Percentiles rank a stretch among this genome's conserved stretches.
Conservation (phyloP, 2,888 invertebrate genomes). For the Platypus cylindrus region DNA sequence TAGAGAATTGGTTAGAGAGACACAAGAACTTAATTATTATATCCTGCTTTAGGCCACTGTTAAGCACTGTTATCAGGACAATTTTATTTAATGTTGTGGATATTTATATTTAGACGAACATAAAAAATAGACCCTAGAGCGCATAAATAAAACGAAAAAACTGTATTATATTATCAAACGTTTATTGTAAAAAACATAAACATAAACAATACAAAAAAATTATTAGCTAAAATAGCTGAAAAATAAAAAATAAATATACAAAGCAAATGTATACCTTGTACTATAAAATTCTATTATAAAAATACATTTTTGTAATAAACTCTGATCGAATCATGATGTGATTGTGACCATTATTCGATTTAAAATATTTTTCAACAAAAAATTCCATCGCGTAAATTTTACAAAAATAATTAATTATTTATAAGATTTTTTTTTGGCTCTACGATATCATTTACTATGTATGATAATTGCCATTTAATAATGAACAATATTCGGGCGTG, state of each 20-base stretch:
- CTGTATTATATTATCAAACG: conserved; percentile 3
- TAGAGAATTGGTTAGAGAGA: conserved; percentile 1
- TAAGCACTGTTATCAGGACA: conserved; percentile 1
- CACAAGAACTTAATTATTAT: background rate
- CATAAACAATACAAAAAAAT: conserved; percentile 3
- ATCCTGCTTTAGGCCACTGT: background rate
- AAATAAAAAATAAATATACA: conserved; percentile 4
- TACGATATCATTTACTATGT: background rate
- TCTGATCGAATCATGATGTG: too few species aligned
- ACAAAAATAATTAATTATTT: too few species aligned
- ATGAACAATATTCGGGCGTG: conserved; percentile 3
- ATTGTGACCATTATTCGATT: too few species aligned
- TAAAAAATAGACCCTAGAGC: conserved; percentile 3
- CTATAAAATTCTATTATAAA: conserved; percentile 2
- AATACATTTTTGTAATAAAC: conserved; percentile 3
- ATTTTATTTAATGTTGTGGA: background rate
- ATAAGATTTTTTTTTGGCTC: too few species aligned
- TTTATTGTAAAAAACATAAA: conserved; percentile 4
- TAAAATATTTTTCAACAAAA: too few species aligned
- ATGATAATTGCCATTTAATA: conserved; percentile 1
- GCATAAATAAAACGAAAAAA: conserved; percentile 3
- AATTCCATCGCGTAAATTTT: conserved; percentile 1
- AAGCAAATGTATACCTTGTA: conserved; percentile 3
- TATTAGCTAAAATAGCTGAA: conserved; percentile 2
- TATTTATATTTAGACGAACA: conserved; percentile 1